Evolutionary conservation across 2,113 vertebrate species (phyloP).

Genomic region (Coregonus clupeaformis): DNA sequence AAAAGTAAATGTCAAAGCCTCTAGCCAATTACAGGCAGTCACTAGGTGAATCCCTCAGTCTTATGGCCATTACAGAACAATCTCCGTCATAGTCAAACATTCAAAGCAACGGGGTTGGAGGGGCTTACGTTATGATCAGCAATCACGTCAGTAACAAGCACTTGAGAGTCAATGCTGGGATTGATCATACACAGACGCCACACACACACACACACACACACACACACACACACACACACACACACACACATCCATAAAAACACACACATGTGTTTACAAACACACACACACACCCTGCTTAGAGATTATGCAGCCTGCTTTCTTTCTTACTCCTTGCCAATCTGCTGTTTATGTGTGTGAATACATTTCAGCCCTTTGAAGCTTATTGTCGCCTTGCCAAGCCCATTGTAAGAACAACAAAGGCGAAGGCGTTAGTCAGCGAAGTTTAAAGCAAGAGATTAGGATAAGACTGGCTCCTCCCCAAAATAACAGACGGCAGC

Average conservation of each 20-base stretch:
- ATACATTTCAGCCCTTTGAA: constrained; percentile 35
- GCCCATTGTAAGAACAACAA: constrained; percentile 40
- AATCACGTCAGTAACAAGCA: constrained; percentile 32
- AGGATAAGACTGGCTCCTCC: constrained; percentile 18
- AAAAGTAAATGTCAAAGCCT: constrained; percentile 14
- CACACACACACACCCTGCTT: constrained; percentile 17
- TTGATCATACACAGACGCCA: constrained; percentile 13
- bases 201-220: neutral
- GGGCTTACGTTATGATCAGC: constrained; percentile 27
- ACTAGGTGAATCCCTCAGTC: constrained; percentile 18
- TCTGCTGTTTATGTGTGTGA: constrained; percentile 39
- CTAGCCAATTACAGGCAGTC: constrained; percentile 23
- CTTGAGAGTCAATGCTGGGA: constrained; percentile 12
- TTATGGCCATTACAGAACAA: neutral
- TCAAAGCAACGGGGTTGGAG: constrained; percentile 7
- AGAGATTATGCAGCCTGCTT: constrained; percentile 43
- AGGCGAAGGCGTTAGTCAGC: constrained; percentile 21
- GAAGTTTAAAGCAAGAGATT: constrained; percentile 29
- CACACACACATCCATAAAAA: neutral
- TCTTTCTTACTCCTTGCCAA: constrained; percentile 40
- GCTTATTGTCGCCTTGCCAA: constrained; percentile 39
- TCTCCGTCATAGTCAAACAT: constrained; percentile 2
- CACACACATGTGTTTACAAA: neutral
- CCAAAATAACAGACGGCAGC: constrained; percentile 4
- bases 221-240: constrained; percentile 20